Conservation (phyloP, 2,888 invertebrate genomes). For the Andrena flavipes region DNA sequence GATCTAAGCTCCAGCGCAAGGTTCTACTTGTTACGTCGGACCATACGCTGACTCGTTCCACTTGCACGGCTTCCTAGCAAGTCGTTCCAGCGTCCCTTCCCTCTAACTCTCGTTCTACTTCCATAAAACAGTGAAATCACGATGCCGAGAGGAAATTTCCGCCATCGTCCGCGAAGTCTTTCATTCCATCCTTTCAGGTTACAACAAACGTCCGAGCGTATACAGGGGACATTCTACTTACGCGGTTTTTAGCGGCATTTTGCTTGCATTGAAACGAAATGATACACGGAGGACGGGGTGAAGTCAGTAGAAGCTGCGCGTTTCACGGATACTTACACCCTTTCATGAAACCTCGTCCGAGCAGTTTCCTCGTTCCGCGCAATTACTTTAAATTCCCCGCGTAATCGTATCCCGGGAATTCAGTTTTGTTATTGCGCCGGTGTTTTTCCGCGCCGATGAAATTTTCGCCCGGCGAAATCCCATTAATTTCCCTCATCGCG, state of each 20-base stretch:
- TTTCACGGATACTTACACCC: neutral
- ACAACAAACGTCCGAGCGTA: no score
- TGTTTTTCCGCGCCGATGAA: constrained; percentile 43
- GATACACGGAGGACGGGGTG: neutral
- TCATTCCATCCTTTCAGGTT: no score
- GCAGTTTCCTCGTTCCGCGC: neutral
- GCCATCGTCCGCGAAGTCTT: no score
- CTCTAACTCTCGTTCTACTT: neutral
- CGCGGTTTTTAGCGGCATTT: neutral
- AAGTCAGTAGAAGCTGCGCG: neutral
- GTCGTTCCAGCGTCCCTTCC: neutral
- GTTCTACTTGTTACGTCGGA: neutral
- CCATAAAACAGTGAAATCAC: no score
- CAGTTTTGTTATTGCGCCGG: constrained; percentile 47
- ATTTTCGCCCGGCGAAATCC: constrained; percentile 20
- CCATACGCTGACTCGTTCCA: neutral
- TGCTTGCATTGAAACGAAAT: neutral
- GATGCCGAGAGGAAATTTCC: no score
- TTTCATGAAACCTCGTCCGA: neutral
- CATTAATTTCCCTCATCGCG: constrained; percentile 36
- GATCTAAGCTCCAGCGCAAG: no score
- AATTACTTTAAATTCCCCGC: constrained; percentile 15
- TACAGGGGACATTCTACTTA: no score
- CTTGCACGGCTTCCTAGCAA: neutral
- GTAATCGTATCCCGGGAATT: constrained; percentile 23